phyloP scores from a whole-genome alignment of 2,113 vertebrate species.

The Asarcornis scutulata region DNA sequence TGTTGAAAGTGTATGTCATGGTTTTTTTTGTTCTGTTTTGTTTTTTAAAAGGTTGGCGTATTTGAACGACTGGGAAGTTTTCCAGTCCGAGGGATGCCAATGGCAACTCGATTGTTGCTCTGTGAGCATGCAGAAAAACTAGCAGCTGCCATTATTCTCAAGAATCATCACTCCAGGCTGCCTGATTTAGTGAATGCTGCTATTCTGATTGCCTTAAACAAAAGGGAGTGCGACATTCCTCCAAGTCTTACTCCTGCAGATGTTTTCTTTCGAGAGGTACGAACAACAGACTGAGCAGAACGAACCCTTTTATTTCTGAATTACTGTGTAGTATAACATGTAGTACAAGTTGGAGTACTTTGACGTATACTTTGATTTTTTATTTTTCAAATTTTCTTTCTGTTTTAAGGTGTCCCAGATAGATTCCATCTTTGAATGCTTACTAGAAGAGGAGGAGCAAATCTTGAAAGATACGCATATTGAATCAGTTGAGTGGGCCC shows the following conservation, averaged over 20 bases:
- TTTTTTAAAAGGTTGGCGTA: conserved; percentile 82
- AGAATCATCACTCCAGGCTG: conserved; percentile 90
- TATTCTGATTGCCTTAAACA: conserved; percentile 81
- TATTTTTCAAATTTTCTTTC: neutral
- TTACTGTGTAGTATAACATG: accelerated
- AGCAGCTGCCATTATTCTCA: conserved; percentile 88
- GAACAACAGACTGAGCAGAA: neutral
- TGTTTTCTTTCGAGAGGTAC: conserved; percentile 95
- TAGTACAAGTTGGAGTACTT: neutral
- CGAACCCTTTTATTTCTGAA: neutral
- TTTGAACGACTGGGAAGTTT: conserved; percentile 84
- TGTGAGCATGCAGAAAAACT: conserved; percentile 95
- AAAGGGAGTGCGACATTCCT: conserved; percentile 75
- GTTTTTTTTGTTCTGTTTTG: neutral
- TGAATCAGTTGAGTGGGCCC: conserved; percentile 87
- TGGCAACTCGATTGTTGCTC: conserved; percentile 89
- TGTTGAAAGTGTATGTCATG: neutral
- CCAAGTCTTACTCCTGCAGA: conserved; percentile 90
- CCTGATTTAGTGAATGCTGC: conserved; percentile 87
- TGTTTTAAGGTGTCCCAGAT: conserved; percentile 90
- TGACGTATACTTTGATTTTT: neutral
- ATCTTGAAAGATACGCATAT: conserved; percentile 81
- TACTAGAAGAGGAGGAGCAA: conserved; percentile 91
- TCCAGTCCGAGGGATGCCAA: conserved; percentile 75
- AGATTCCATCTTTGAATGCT: conserved; percentile 89